Conservation (phyloP, 2,888 invertebrate genomes). For the Agrotis ipsilon region DNA sequence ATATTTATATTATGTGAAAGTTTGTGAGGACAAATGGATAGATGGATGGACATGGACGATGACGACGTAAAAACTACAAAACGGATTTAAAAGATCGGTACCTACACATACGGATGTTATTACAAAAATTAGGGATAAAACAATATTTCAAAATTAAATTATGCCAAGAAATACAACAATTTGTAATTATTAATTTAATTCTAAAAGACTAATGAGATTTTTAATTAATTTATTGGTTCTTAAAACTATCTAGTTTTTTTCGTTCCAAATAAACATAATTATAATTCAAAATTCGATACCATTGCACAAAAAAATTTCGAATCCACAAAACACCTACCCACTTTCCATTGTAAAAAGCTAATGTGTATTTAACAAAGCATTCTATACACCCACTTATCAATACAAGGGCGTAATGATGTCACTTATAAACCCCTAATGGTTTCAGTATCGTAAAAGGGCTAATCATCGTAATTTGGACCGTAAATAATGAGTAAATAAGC, state of each 20-base stretch:
- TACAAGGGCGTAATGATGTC: constrained; percentile 21
- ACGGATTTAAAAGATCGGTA: too few relatives aligned
- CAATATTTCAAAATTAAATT: too few relatives aligned
- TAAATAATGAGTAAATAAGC: constrained; percentile 43
- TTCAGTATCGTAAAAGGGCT: constrained; percentile 33
- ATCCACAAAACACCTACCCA: background rate
- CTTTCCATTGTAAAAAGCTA: constrained; percentile 16
- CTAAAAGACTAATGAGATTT: too few relatives aligned
- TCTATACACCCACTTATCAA: constrained; percentile 24
- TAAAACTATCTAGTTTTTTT: too few relatives aligned
- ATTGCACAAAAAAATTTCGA: background rate
- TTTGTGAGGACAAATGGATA: too few relatives aligned
- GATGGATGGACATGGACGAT: too few relatives aligned
- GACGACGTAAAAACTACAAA: too few relatives aligned
- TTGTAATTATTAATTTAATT: background rate
- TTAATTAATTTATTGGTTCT: too few relatives aligned
- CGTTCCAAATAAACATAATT: background rate
- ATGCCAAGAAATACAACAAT: constrained; percentile 1
- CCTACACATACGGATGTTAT: too few relatives aligned
- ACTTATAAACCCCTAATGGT: constrained; percentile 45
- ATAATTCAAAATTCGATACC: background rate
- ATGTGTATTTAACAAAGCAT: constrained; percentile 29
- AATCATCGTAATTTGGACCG: constrained; percentile 32
- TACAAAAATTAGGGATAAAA: too few relatives aligned
- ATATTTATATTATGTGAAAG: too few relatives aligned